phyloP scores from a whole-genome alignment of 2,113 vertebrate species.

The Megaceryle maxima region DNA sequence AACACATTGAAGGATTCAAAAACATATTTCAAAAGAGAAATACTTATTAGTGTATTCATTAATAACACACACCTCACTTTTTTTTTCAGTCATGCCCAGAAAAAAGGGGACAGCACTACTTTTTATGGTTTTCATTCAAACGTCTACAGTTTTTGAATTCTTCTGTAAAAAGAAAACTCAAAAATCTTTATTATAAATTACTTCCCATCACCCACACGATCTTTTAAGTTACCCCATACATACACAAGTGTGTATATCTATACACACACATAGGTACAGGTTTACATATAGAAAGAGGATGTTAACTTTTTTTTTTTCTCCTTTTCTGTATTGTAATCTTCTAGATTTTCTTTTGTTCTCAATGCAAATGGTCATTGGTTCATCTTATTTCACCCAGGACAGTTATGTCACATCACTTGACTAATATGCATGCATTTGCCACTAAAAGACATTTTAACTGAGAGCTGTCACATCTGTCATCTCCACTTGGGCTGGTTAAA shows the following conservation, averaged over 20 bases:
- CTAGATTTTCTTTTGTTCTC: conserved; percentile 80
- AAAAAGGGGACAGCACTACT: not conserved
- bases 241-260: not conserved
- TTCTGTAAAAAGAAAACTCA: not conserved
- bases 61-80: not conserved
- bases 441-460: conserved; percentile 85
- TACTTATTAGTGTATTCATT: not conserved
- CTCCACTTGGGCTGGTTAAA: conserved; percentile 80
- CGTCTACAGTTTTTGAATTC: not conserved
- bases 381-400: conserved; percentile 74
- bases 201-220: not conserved
- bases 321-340: not conserved
- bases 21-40: not conserved
- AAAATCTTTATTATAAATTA: not conserved
- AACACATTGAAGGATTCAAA: not conserved
- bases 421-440: conserved; percentile 81
- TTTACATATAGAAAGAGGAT: not conserved
- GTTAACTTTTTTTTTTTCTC: not conserved
- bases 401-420: conserved; percentile 82
- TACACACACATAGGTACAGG: not conserved
- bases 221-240: not conserved
- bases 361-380: conserved; percentile 80
- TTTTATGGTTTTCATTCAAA: not conserved
- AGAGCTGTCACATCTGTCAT: conserved; percentile 85
- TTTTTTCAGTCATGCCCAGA: not conserved